phyloP scores from a whole-genome alignment of 2,888 invertebrate species.

The Ophioninae sp. region DNA sequence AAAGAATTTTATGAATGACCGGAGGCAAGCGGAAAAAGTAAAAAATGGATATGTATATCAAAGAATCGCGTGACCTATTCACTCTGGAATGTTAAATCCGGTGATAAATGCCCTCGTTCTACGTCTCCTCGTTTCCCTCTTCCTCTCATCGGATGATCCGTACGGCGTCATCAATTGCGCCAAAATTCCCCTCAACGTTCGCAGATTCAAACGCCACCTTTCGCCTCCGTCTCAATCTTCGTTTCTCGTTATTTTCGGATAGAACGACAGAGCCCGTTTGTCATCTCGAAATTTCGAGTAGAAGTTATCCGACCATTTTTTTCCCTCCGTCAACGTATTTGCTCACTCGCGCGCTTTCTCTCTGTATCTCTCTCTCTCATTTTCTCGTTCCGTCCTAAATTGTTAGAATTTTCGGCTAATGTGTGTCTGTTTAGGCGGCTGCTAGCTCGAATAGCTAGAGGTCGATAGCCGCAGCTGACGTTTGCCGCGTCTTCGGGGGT shows the following conservation, averaged over 20 bases:
- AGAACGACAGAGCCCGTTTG: slow-evolving; percentile 16
- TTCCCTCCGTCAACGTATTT: slow-evolving; percentile 66
- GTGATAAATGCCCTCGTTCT: slow-evolving; percentile 42
- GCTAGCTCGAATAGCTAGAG: slow-evolving; percentile 80
- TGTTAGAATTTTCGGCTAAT: slow-evolving; percentile 75
- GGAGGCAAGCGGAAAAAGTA: slow-evolving; percentile 62
- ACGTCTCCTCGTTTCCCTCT: slow-evolving; percentile 9
- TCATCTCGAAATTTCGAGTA: slow-evolving; percentile 29
- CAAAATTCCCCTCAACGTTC: slow-evolving; percentile 38
- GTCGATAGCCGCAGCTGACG: slow-evolving; percentile 79
- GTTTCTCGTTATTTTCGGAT: neutral
- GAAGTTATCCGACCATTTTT: slow-evolving; percentile 67
- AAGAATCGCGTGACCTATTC: slow-evolving; percentile 57
- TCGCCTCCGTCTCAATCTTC: neutral
- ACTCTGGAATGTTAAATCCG: slow-evolving; percentile 36
- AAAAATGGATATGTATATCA: slow-evolving; percentile 65
- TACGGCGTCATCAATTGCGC: slow-evolving; percentile 15
- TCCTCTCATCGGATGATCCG: slow-evolving; percentile 13
- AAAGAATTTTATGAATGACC: slow-evolving; percentile 52
- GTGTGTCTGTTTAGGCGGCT: slow-evolving; percentile 72
- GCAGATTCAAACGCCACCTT: neutral
- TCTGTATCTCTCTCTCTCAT: neutral
- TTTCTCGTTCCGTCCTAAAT: slow-evolving; percentile 57
- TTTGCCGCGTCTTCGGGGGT: slow-evolving; percentile 81
- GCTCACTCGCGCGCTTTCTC: slow-evolving; percentile 53